Evolutionary conservation across 2,797 vertebrate genomes (phyloP).

Genomic region (Coranthus polyacanthus): DNA sequence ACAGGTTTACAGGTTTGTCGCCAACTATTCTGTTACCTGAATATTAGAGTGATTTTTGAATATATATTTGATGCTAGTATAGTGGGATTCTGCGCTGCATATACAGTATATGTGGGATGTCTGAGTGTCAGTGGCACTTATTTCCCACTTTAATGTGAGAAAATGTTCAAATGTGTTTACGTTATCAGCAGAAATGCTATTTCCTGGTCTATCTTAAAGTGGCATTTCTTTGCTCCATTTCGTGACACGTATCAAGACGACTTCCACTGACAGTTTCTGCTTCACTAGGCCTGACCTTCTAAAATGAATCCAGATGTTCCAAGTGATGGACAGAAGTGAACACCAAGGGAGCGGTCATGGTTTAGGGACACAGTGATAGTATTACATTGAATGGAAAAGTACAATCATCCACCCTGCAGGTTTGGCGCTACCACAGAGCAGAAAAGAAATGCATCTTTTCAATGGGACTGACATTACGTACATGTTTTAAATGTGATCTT

Average conservation of each 20-base stretch:
- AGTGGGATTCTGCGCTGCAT: neutral
- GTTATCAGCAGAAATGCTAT: slow-evolving; percentile 72
- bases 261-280: slow-evolving; percentile 71
- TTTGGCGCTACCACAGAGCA: slow-evolving; percentile 32
- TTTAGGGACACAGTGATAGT: slow-evolving; percentile 47
- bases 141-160: slow-evolving; percentile 35
- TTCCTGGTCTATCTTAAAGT: slow-evolving; percentile 68
- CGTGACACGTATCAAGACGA: slow-evolving; percentile 72
- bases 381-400: slow-evolving; percentile 44
- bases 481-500: slow-evolving; percentile 33
- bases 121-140: slow-evolving; percentile 10
- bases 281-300: slow-evolving; percentile 75
- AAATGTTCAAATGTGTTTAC: slow-evolving; percentile 25
- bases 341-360: slow-evolving; percentile 41
- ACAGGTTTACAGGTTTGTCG: too few species aligned
- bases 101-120: slow-evolving; percentile 3
- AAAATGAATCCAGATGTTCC: slow-evolving; percentile 81
- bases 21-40: slow-evolving; percentile 7
- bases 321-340: slow-evolving; percentile 71
- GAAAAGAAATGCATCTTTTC: slow-evolving; percentile 44
- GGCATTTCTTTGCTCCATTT: slow-evolving; percentile 77
- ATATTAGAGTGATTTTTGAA: neutral
- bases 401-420: slow-evolving; percentile 40
- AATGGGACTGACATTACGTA: slow-evolving; percentile 15
- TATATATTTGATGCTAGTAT: too few species aligned